Base-by-base conservation (phyloP, 2,888 invertebrate species). In the Tetheella fluctuosa region DNA sequence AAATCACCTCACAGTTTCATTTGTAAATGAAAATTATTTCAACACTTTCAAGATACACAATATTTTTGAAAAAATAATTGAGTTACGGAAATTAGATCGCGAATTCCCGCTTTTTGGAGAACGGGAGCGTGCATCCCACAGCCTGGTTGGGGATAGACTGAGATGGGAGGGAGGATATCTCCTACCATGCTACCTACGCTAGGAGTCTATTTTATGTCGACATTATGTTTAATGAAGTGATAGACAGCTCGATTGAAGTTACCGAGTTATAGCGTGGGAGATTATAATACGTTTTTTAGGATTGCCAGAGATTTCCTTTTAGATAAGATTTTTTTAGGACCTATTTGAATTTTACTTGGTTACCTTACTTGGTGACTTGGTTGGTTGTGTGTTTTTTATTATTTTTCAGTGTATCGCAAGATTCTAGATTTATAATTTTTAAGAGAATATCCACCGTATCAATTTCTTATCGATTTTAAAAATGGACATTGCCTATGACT, bases 21-120 rank as follows among this genome's bases (percentile, higher is more conserved):
- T 17, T 17, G 1, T 48, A 8, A 48, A 20, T 48, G n/a, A n/a
- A 3, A 13, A 37, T 37, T 15, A 7, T 39, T 39, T 5, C n/a
- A 39, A n/a, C 39, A 7, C 39, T 2, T 37, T n/a, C n/a, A n/a
- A n/a, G n/a, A 34, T 3, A 39, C 37, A 34, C 34, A 0, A 25
- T 8, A 53, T 39, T 60, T 42, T 39, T 23, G 53, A 57, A 53
- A 48, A 48, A 48, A 2, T 0, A 10, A 23, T 55, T 53, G 23
- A 57, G 63, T 73, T 72, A 58, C 76, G 77, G 69, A 69, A 62
- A 52, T 63, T 64, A 59, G 56, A 64, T 61, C 74, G 71, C 69
- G 68, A 58, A 63, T 20, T 79, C 80, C 77, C 79, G 79, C 68
- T 65, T 76, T 77, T 76, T 65, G 42, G 12, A 34, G 10, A 5